These are phyloP conservation scores for Tyrophagus putrescentiae DNA, from an alignment of 1,140 invertebrate genomes.

Conservation along the genomic window DNA sequence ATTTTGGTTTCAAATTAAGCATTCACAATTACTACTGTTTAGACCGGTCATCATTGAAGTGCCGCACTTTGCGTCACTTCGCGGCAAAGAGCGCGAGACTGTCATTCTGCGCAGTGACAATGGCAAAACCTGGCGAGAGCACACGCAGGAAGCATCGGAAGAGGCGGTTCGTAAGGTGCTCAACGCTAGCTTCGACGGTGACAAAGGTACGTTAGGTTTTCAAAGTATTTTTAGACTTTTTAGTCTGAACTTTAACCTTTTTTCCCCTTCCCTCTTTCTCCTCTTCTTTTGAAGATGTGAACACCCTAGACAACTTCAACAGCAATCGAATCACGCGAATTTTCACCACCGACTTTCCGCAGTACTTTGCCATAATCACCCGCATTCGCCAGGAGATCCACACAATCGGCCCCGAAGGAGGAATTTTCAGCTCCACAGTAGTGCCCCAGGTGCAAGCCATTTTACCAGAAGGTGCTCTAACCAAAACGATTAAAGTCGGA, in stretches of 20 bases:
- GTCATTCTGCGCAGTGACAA: slow-evolving; percentile 92
- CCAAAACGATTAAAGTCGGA: slow-evolving; percentile 99
- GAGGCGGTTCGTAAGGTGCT: slow-evolving; percentile 92
- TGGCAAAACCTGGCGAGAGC: slow-evolving; percentile 95
- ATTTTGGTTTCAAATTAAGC: no score
- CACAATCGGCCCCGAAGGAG: slow-evolving; percentile 92
- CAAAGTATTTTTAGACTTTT: no score
- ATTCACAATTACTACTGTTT: slow-evolving; percentile 32
- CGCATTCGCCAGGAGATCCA: slow-evolving; percentile 90
- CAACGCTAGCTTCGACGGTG: slow-evolving; percentile 84
- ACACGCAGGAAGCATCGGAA: slow-evolving; percentile 87
- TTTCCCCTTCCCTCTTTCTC: no score
- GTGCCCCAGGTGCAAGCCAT: slow-evolving; percentile 98
- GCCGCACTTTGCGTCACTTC: slow-evolving; percentile 91
- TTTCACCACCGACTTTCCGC: slow-evolving; percentile 92
- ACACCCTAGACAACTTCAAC: slow-evolving; percentile 67
- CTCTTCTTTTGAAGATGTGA: slow-evolving; percentile 50
- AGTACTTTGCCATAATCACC: slow-evolving; percentile 95
- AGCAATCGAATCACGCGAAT: slow-evolving; percentile 82
- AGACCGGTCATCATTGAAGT: slow-evolving; percentile 94
- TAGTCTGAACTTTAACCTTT: no score
- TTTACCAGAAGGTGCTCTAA: slow-evolving; percentile 96
- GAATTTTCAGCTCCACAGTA: slow-evolving; percentile 93
- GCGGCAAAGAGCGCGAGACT: slow-evolving; percentile 91
- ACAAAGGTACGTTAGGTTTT: slow-evolving; percentile 56